Evolutionary conservation across 2,113 vertebrate species (phyloP).

Genomic region (Nerophis lumbriciformis): DNA sequence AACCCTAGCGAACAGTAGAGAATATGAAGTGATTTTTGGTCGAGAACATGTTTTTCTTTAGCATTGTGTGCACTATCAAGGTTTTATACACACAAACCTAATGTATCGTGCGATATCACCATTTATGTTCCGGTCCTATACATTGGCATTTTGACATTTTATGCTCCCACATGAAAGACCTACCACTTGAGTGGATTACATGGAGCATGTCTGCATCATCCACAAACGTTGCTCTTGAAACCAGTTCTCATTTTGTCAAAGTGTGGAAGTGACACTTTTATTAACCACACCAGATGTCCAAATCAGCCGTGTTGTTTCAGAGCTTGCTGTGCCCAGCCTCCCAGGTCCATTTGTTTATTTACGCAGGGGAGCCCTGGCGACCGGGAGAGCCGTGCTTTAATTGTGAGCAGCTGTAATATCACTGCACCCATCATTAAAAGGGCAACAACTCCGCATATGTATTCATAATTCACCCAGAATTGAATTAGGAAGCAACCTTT

Average conservation of each 20-base stretch:
- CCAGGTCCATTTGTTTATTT: constrained; percentile 65
- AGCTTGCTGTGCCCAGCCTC: constrained; percentile 60
- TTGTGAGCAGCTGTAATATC: constrained; percentile 73
- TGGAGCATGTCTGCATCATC: constrained; percentile 34
- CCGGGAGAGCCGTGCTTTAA: constrained; percentile 58
- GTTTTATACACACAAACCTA: no score
- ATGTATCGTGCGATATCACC: neutral
- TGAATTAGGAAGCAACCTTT: constrained; percentile 45
- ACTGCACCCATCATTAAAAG: constrained; percentile 58
- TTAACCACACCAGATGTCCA: constrained; percentile 63
- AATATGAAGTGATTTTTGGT: no score
- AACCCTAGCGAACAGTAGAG: no score
- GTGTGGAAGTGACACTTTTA: constrained; percentile 58
- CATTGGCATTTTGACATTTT: neutral
- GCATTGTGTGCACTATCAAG: no score
- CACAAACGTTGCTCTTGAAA: constrained; percentile 32
- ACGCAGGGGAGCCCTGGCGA: constrained; percentile 58
- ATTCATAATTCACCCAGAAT: constrained; percentile 58
- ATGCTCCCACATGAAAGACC: constrained; percentile 27
- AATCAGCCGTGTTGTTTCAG: constrained; percentile 72
- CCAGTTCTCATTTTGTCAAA: constrained; percentile 57
- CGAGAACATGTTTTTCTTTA: no score
- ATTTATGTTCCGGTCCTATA: neutral
- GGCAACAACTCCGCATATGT: constrained; percentile 52
- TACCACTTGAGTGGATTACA: neutral